Percentiles rank a stretch among this genome's conserved stretches.
phyloP scores from a whole-genome alignment of 53 echinoderm and acorn worm species.

The Echinometra lucunter region DNA sequence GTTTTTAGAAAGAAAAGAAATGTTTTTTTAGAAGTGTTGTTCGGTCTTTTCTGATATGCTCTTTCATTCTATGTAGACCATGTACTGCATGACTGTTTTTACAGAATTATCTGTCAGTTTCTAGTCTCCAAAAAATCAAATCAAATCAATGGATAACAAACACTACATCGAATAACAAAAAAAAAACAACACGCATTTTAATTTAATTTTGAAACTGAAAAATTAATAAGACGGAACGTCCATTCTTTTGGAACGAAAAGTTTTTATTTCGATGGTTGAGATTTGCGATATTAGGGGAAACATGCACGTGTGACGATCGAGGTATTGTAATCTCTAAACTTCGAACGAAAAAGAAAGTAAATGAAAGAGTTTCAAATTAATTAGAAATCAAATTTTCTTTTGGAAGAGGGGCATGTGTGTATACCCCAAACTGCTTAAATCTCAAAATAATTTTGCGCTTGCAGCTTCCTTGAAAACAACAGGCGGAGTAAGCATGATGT shows the following conservation, averaged over 20 bases:
- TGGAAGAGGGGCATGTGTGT: no score
- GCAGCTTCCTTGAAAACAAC: no score
- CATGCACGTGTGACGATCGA: background rate
- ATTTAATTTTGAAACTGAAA: background rate
- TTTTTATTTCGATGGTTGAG: background rate
- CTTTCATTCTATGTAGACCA: background rate
- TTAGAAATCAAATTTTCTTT: background rate
- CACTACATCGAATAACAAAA: background rate
- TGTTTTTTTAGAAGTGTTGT: background rate
- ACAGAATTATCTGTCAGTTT: background rate
- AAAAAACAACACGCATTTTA: background rate
- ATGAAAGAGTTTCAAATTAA: background rate
- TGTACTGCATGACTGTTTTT: background rate
- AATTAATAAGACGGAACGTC: background rate
- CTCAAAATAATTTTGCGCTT: no score
- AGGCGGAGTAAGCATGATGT: no score
- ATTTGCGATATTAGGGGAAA: background rate
- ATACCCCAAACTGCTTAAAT: no score
- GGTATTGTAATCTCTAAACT: background rate
- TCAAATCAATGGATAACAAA: background rate
- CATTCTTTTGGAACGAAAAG: background rate
- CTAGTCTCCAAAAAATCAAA: background rate
- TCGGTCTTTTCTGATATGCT: background rate
- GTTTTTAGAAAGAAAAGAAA: conserved; percentile 15
- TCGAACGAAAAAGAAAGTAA: background rate